Base-by-base conservation (phyloP, 1,140 invertebrate species). In the Bombus haemorrhoidalis region DNA sequence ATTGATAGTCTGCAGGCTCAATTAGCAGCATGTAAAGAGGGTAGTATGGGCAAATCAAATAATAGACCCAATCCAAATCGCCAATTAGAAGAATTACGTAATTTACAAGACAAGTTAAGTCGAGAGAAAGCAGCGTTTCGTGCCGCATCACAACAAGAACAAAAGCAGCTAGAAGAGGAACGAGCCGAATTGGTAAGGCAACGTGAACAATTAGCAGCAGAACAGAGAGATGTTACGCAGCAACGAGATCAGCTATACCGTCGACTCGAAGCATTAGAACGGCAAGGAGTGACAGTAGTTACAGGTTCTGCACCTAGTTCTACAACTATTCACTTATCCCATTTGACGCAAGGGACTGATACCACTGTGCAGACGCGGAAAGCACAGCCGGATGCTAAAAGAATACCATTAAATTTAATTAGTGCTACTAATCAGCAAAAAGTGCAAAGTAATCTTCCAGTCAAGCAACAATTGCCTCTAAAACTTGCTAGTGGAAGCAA, bases 161-260 rank as follows among this genome's bases (percentile, higher is more conserved):
- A 96, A 81, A 96, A 95, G 41, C 96, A 97, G 76, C 89, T 98
- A 74, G 96, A 97, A 41, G 97, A 97, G 34, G 96, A 97, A 90
- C 95, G 95, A 79, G 91, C 94, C 0, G 96, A 97, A 86, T 87
- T 97, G n/a, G 86, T 95, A 4, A 95, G 95, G 77, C 91, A 96
- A 57, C 93, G 97, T 93, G 97, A 97, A 89, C 96, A 97, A 92
- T 92, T 98, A 25, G 95, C 96, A 25, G 96, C 96, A 22, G 97
- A 98, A 89, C 97, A 98, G 93, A 96, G 96, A 62, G 98, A 99
- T 91, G 96, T 99, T 25, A 97, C 96, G 28, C 97, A 98, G 88
- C 98, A 99, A 93, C 93, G 98, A 18, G 98, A 99, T 91, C 97
- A 98, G 86, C 95, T 99, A 25, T 98, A 98, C 93, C 94, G 98